Evolutionary conservation across 2,888 invertebrate genomes (phyloP), one percentile per base, ranked within the genome.

Genomic region (Lypha dubia): DNA sequence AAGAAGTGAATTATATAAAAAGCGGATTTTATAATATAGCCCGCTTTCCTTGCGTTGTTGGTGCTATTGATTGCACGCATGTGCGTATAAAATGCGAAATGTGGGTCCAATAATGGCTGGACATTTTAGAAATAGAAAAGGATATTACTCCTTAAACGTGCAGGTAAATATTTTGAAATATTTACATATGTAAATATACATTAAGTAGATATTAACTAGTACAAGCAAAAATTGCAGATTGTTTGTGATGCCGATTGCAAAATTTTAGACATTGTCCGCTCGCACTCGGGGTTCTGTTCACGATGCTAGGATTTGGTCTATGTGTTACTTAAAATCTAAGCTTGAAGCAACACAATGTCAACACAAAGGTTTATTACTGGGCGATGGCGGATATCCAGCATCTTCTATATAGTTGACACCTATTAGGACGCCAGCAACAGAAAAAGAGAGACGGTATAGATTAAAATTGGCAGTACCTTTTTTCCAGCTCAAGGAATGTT

Each of bases 341-440:
- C 68, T 68, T 68, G 68, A 51, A 68, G 38, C 68, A 51, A 38
- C 68, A 68, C 68, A 68, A 53, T 24, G 38, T 68, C 53, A 68
- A n/a, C n/a, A n/a, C n/a, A n/a, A n/a, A n/a, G 51, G 28, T 24
- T 24, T 56, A 63, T 7, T 63, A 63, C 44, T 63, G 7, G 82
- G 82, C 32, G 81, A 85, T 75, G 77, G 62, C 35, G 71, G 81
- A 56, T 68, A 68, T 38, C 68, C 68, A 0, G 49, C 51, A 35
- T 35, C 20, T 67, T 51, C 20, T 65, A 65, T 65, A 49, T 28
- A 32, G 44, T 24, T 63, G 63, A 63, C 62, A 15, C 22, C 46
- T 46, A n/a, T 63, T 46, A 63, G 63, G 63, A 63, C 24, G 46
- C 46, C 65, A 65, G 46, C 46, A 11, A 65, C 46, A 46, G 65